phyloP scores from a whole-genome alignment of 2,113 vertebrate genomes.

The Oreotrochilus melanogaster region DNA sequence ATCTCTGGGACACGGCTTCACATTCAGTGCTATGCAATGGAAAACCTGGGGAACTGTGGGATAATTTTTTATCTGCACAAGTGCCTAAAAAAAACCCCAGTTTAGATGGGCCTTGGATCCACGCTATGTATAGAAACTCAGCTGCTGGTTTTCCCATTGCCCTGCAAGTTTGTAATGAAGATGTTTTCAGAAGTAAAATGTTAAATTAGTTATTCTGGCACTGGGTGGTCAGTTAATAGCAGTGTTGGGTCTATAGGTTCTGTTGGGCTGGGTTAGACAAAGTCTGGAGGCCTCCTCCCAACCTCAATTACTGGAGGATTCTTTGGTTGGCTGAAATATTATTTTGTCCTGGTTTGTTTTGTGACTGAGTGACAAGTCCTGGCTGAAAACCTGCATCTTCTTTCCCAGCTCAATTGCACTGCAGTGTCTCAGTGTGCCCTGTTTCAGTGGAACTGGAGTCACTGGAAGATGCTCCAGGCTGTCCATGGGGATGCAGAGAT shows the following conservation, averaged over 20 bases:
- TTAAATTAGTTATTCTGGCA: background rate
- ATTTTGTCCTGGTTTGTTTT: background rate
- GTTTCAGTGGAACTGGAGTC: background rate
- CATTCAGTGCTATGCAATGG: background rate
- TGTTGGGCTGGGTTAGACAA: background rate
- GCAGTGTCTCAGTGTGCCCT: background rate
- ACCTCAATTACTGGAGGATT: background rate
- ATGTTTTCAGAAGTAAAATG: background rate
- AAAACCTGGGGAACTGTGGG: background rate
- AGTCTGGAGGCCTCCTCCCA: background rate
- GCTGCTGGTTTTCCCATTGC: slow-evolving; percentile 8
- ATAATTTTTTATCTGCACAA: slow-evolving; percentile 16
- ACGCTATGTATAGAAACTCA: background rate
- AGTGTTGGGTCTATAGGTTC: background rate
- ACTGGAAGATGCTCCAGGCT: background rate
- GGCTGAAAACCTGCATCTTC: background rate
- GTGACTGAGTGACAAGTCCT: background rate
- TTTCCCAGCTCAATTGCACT: background rate
- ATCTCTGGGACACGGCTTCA: background rate
- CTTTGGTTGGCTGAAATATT: background rate
- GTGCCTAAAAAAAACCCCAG: background rate
- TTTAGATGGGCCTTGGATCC: background rate
- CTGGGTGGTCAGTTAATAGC: background rate
- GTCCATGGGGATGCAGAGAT: background rate
- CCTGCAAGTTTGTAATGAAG: background rate